Conservation (phyloP, 2,797 vertebrate species). For the Emydoidea blandingii region DNA sequence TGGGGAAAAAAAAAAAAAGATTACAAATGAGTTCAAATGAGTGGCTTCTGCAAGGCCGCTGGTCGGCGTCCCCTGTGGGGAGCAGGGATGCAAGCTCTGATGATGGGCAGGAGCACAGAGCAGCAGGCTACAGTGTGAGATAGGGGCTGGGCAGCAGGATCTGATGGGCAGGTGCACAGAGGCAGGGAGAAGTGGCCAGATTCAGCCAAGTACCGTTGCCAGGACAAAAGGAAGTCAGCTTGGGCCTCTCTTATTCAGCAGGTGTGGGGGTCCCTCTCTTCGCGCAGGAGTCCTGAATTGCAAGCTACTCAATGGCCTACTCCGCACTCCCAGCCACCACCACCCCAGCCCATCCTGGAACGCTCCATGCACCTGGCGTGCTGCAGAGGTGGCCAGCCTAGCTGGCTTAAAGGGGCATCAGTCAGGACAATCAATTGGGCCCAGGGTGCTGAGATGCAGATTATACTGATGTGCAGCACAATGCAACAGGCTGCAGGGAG, state of each 20-base stretch:
- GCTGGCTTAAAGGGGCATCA: neutral
- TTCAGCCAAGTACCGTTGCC: neutral
- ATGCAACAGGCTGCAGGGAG: neutral
- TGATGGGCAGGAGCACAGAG: neutral
- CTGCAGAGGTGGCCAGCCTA: neutral
- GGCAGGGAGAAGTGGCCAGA: neutral
- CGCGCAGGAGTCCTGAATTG: neutral
- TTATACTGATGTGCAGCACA: neutral
- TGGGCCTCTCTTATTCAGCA: neutral
- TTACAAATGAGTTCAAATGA: neutral
- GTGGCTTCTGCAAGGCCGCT: neutral
- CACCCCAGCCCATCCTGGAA: neutral
- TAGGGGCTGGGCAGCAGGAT: neutral
- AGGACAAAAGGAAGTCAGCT: neutral
- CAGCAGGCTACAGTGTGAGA: neutral
- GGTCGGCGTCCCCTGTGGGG: neutral
- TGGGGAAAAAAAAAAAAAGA: neutral
- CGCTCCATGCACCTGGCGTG: neutral
- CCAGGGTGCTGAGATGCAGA: neutral
- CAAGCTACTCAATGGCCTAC: neutral
- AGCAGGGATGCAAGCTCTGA: neutral
- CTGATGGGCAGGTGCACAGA: neutral
- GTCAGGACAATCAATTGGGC: neutral
- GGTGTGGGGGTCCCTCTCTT: neutral
- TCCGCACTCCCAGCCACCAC: neutral